Percentiles rank a stretch among this genome's conserved stretches.
Evolutionary conservation across 2,113 vertebrate genomes (phyloP).

Genomic region (Nannobrachium achirus): DNA sequence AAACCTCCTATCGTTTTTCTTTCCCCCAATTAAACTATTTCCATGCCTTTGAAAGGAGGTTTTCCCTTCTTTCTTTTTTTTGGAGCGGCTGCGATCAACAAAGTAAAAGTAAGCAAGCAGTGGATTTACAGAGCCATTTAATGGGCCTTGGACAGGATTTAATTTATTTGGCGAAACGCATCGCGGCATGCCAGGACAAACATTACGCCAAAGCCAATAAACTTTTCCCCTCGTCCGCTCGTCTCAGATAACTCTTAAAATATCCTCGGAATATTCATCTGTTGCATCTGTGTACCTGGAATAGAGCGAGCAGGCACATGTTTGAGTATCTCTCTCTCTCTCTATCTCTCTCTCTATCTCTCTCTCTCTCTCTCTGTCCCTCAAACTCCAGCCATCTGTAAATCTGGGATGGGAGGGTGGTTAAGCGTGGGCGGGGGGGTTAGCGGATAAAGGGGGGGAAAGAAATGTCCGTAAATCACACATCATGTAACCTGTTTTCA

Average conservation of each 20-base stretch:
- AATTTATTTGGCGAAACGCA: conserved; percentile 14
- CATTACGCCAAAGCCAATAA: conserved; percentile 27
- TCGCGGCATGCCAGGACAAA: conserved; percentile 6
- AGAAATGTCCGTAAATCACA: conserved; percentile 49
- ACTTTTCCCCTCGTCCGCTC: conserved; percentile 11
- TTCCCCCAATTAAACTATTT: no score
- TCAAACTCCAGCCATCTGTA: conserved; percentile 23
- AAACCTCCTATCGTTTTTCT: no score
- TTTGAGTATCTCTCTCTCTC: conserved; percentile 20
- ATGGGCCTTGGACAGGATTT: neutral
- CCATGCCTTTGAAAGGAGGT: no score
- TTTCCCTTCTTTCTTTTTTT: no score
- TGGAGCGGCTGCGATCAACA: no score
- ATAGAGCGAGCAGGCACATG: conserved; percentile 17
- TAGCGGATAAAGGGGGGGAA: neutral
- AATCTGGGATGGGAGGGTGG: conserved; percentile 9
- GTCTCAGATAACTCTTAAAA: conserved; percentile 22
- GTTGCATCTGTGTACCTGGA: conserved; percentile 22
- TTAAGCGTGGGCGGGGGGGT: neutral
- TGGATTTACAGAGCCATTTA: neutral
- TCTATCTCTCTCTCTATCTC: conserved; percentile 2
- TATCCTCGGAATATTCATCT: conserved; percentile 5
- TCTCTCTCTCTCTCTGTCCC: conserved; percentile 2
- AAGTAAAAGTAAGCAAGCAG: no score
- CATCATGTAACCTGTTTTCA: conserved; percentile 72